Base-by-base conservation (phyloP, 1,140 invertebrate genomes). In the Neoseiulus cucumeris region DNA sequence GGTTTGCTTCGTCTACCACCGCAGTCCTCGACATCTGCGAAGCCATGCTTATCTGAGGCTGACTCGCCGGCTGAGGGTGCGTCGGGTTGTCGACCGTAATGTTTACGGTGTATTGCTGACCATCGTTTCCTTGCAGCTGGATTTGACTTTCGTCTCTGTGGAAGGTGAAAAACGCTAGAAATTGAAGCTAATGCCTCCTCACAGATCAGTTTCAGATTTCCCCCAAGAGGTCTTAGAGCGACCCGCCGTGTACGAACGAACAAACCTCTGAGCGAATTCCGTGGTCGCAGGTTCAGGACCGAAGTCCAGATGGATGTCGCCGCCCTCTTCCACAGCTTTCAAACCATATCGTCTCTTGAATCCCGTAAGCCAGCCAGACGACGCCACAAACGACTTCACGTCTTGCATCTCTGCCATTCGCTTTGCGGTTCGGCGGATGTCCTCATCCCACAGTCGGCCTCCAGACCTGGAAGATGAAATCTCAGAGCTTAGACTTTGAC, bases 361-460 rank as follows among this genome's bases (percentile, higher is more conserved):
- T 25, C 51, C 51, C 4, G 51, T 20, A 6, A 59, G 33, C 51
- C 51, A 59, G 22, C 51, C 51, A 25, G 25, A 12, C 4, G 51
- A 59, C 1, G 51, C 51, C 14, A 59, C 22, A 20, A 59, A 59
- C 17, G 51, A 59, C 22, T 59, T 59, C 14, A 59, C 51, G 51
- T 59, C 51, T 25, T 59, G 51, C 51, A 59, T 59, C 33, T 59
- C 51, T 17, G 51, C 51, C 25, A 59, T 25, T 33, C 51, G 51
- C 22, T 59, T 59, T n/a, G 51, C 51, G 2, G 51, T 29, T 29
- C 51, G 51, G 1, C 51, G 51, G 1, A 59, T 33, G 33, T 59
- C 51, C 25, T 59, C 51, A 9, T 59, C 51, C 51, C 51, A 59
- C 5, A 59, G 25, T 14, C 51, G 51, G 4, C 51, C 51, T 4